A percentile compares a stretch with the other conserved stretches of the same genome.
Conservation (phyloP, 2,888 invertebrate species). For the Mesorhabditis belari region DNA sequence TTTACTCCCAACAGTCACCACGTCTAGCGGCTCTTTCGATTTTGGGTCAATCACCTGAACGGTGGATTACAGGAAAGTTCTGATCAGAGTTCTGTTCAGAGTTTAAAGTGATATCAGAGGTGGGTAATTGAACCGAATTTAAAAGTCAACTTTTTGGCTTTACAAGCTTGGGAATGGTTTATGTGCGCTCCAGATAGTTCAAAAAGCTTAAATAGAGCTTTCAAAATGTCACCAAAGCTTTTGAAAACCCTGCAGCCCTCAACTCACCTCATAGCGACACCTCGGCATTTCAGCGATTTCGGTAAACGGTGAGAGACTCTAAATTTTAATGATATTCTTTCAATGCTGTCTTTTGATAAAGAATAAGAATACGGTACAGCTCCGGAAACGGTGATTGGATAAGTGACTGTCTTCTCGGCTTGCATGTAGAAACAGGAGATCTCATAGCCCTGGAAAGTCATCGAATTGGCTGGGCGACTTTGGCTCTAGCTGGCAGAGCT, state of each 20-base stretch:
- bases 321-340: neutral
- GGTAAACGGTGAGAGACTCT: slow-evolving; percentile 36
- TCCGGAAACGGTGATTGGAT: slow-evolving; percentile 45
- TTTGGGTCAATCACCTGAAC: slow-evolving; percentile 47
- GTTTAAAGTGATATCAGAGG: too few species aligned
- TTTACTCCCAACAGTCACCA: slow-evolving; percentile 45
- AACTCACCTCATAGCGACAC: slow-evolving; percentile 42
- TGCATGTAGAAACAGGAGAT: slow-evolving; percentile 46
- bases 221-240: too few species aligned
- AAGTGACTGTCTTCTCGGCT: slow-evolving; percentile 50
- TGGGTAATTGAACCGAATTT: too few species aligned
- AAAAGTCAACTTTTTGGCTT: too few species aligned
- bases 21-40: slow-evolving; percentile 39
- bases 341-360: neutral
- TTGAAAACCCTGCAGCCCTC: neutral
- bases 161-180: too few species aligned
- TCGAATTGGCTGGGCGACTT: too few species aligned
- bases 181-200: too few species aligned
- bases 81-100: too few species aligned
- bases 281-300: slow-evolving; percentile 43
- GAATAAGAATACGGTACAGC: slow-evolving; percentile 13
- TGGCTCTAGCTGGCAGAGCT: too few species aligned
- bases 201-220: too few species aligned
- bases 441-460: slow-evolving; percentile 41
- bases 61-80: too few species aligned